A percentile compares a stretch with the other conserved stretches of the same genome.
phyloP scores from a whole-genome alignment of 2,113 vertebrate species.

The Sakesphorus luctuosus region DNA sequence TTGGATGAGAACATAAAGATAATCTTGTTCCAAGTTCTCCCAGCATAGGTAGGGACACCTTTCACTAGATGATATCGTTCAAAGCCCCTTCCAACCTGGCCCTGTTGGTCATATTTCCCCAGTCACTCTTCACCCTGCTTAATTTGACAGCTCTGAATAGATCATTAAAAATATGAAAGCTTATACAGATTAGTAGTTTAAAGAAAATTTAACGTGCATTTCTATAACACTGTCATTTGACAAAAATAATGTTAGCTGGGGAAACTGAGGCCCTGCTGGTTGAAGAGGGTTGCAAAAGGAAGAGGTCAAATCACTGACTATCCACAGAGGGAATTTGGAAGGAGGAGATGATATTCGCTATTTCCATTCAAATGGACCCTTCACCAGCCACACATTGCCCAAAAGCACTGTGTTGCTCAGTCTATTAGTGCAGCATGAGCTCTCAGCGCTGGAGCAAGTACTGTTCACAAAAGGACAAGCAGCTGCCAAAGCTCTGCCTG shows the following conservation, averaged over 20 bases:
- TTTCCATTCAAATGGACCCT: neutral
- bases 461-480: neutral
- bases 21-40: neutral
- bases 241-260: neutral
- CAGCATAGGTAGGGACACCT: neutral
- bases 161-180: neutral
- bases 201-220: neutral
- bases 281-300: neutral
- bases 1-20: neutral
- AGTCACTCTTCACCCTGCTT: neutral
- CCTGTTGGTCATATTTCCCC: neutral
- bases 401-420: fast-evolving
- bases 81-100: neutral
- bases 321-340: neutral
- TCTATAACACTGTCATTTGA: neutral
- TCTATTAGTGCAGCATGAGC: fast-evolving
- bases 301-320: fast-evolving
- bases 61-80: no score
- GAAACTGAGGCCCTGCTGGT: neutral
- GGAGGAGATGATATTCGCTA: neutral
- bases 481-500: neutral
- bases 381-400: neutral
- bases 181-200: neutral
- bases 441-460: neutral
- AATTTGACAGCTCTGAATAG: neutral